These are phyloP conservation scores for Cryptotis parvus DNA, from an alignment of 2,113 vertebrate genomes.

Conservation along the genomic window DNA sequence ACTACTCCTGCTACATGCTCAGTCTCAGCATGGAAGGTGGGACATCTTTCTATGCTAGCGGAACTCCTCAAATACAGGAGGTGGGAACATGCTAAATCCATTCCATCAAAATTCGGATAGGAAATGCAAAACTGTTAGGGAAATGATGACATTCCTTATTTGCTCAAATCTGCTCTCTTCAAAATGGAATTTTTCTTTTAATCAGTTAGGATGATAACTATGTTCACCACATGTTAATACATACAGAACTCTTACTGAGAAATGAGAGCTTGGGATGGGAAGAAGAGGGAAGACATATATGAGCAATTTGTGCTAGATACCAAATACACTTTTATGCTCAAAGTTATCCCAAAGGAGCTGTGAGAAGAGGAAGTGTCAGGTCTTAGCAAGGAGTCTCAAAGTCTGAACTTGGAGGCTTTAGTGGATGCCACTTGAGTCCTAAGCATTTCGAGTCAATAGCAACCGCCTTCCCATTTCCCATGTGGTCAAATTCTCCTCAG, in stretches of 20 bases:
- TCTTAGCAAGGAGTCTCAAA: no score
- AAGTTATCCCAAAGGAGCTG: background rate
- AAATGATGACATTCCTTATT: background rate
- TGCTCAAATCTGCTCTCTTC: background rate
- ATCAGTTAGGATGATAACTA: background rate
- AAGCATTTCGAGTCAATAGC: background rate
- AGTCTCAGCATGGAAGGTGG: background rate
- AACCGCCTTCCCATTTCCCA: background rate
- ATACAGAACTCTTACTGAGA: background rate
- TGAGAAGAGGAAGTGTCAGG: background rate
- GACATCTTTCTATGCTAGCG: background rate
- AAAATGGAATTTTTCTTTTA: background rate
- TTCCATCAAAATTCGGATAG: background rate
- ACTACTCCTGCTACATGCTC: background rate
- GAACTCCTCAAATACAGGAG: background rate
- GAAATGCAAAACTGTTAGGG: background rate
- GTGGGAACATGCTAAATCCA: background rate
- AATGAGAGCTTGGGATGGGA: background rate
- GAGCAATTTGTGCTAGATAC: background rate
- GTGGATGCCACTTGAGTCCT: background rate
- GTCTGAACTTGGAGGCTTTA: background rate
- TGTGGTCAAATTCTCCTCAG: fast-evolving
- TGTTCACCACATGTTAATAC: background rate
- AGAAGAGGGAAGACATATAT: background rate
- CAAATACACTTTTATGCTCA: background rate